phyloP scores from a whole-genome alignment of 2,113 vertebrate genomes.

The Psittacula cyanocephala region DNA sequence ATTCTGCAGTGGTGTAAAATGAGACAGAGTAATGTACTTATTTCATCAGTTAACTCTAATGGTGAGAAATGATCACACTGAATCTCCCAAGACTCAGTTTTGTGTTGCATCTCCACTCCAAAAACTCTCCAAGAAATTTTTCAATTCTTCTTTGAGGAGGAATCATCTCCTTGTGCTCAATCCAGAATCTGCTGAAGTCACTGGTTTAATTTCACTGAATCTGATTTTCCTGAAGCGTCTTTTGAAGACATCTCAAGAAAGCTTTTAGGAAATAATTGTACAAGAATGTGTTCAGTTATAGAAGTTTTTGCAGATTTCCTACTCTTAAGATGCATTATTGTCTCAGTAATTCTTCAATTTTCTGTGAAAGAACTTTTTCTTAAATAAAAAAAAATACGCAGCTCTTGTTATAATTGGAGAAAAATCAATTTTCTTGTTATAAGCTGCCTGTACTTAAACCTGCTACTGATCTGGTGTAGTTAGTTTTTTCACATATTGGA shows the following conservation, averaged over 20 bases:
- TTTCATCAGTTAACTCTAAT: background rate
- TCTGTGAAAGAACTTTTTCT: background rate
- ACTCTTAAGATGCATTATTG: background rate
- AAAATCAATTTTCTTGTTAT: background rate
- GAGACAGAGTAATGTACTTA: background rate
- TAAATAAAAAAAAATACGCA: background rate
- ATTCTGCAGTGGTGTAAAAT: background rate
- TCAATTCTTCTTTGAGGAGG: background rate
- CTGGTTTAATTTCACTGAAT: background rate
- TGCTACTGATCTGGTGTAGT: background rate
- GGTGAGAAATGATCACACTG: background rate
- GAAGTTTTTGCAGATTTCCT: background rate
- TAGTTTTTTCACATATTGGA: background rate
- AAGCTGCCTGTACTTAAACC: background rate
- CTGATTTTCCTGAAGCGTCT: background rate
- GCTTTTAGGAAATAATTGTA: background rate
- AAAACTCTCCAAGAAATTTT: background rate
- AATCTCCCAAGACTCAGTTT: background rate
- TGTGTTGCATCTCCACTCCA: background rate
- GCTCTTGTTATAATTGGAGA: background rate
- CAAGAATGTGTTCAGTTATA: background rate
- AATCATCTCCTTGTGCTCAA: background rate
- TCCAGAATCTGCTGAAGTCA: background rate
- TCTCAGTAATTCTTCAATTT: background rate
- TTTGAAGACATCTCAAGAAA: background rate